Evolutionary conservation across 2,888 invertebrate genomes (phyloP), one percentile per base, ranked within the genome.

Genomic region (Ceratothoa steindachneri): DNA sequence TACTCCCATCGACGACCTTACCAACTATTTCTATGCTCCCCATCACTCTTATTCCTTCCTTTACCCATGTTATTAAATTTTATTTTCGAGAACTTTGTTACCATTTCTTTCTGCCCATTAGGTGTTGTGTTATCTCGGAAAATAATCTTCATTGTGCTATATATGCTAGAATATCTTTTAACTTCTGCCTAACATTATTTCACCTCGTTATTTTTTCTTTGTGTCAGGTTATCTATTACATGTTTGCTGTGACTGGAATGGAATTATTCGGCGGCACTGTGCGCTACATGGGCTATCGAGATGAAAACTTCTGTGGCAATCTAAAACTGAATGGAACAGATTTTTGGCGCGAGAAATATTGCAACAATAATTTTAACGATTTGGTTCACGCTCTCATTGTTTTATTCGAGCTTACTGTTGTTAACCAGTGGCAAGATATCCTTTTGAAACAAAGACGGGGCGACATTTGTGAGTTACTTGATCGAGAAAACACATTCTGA

Each of bases 381-480:
- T 82, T 86, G 73, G 69, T 84, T 24, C 83, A 82, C 64, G 82
- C 86, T 3, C 82, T 86, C 74, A 84, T 86, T 1, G 80, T 86
- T 1, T 82, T 86, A 72, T 85, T 85, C 82, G 86, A 86, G 78
- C 82, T 86, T 31, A 85, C 84, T 67, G 85, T 86, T n/a, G 86
- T 86, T 71, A 86, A 86, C 81, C 86, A 86, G 80, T 86, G 86
- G 86, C 86, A 86, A 82, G 84, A 79, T 79, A 79, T 79, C 79
- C 79, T 79, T 79, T 79, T 51, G 51, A n/a, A n/a, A n/a, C n/a
- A n/a, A n/a, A n/a, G n/a, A n/a, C n/a, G n/a, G n/a, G n/a, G n/a
- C n/a, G n/a, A 69, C 19, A 60, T 19, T 60, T 51, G 12, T 12
- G 9, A 51, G 9, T 12, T 9, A 12, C 12, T 9, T 51, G n/a